Evolutionary conservation across 2,888 invertebrate genomes (phyloP).

Genomic region (Tipula lateralis): DNA sequence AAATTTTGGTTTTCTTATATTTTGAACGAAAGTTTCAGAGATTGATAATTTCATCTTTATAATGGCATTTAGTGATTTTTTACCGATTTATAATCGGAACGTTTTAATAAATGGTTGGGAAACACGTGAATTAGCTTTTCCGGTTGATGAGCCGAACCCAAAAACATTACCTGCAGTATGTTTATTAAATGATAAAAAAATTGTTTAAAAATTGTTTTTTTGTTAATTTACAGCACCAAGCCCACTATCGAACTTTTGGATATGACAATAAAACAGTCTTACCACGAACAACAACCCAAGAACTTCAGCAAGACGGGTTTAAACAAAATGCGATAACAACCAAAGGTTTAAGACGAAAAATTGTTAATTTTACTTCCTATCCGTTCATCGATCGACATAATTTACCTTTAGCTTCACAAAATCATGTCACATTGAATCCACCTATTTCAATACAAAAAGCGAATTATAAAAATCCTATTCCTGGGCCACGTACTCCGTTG

Average conservation of each 20-base stretch:
- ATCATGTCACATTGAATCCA: background rate
- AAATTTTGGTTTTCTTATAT: background rate
- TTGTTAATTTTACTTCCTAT: background rate
- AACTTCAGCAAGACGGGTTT: background rate
- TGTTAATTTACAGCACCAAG: background rate
- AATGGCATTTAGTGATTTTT: background rate
- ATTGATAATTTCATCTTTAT: background rate
- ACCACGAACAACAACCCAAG: background rate
- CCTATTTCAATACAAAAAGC: background rate
- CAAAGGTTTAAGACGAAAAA: background rate
- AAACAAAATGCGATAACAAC: background rate
- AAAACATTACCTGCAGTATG: background rate
- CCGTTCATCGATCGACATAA: background rate
- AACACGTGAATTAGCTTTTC: background rate
- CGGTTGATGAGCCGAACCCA: background rate
- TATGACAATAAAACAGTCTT: background rate
- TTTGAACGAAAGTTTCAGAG: background rate
- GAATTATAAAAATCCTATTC: background rate
- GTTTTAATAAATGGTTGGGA: background rate
- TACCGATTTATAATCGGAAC: background rate
- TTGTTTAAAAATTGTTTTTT: background rate
- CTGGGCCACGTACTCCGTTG: background rate
- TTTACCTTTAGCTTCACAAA: background rate
- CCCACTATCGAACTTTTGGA: background rate
- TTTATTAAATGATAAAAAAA: background rate